Evolutionary conservation across 2,797 vertebrate genomes (phyloP).

Genomic region (Chaunax sp.): DNA sequence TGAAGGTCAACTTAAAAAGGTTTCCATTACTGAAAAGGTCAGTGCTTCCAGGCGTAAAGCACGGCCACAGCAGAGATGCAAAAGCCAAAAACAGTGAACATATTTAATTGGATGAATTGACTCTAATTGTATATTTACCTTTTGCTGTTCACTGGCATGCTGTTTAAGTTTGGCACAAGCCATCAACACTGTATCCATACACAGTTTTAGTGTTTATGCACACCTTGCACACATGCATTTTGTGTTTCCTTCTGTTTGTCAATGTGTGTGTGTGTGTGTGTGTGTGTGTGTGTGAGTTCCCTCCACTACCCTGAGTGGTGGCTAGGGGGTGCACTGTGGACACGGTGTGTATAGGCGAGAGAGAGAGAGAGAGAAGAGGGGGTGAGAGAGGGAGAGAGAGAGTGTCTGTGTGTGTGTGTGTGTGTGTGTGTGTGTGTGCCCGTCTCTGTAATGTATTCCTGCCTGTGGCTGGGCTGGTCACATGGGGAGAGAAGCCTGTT

Average conservation of each 20-base stretch:
- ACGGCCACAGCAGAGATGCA: constrained; percentile 13
- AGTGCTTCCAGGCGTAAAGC: constrained; percentile 71
- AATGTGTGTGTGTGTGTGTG: background rate
- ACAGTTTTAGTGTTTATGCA: background rate
- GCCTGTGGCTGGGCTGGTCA: constrained; percentile 88
- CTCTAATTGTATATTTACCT: constrained; percentile 30
- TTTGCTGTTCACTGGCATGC: background rate
- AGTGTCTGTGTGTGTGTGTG: background rate
- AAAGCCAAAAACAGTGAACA: constrained; percentile 38
- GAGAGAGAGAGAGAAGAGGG: constrained; percentile 21
- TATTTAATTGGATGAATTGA: constrained; percentile 38
- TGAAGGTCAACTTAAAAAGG: constrained; percentile 79
- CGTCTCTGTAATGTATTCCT: constrained; percentile 83
- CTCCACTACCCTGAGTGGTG: constrained; percentile 75
- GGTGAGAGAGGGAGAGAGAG: constrained; percentile 5
- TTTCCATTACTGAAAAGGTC: constrained; percentile 79
- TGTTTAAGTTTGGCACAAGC: background rate
- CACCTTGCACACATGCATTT: background rate
- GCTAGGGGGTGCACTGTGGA: constrained; percentile 84
- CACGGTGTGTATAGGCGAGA: constrained; percentile 61
- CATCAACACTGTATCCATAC: background rate
- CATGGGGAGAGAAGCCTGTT: constrained; percentile 88
- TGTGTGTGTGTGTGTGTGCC: background rate
- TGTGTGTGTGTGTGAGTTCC: constrained; percentile 31
- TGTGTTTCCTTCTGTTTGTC: background rate